Evolutionary conservation across 2,113 vertebrate species (phyloP).

Genomic region (Chloebia gouldiae): DNA sequence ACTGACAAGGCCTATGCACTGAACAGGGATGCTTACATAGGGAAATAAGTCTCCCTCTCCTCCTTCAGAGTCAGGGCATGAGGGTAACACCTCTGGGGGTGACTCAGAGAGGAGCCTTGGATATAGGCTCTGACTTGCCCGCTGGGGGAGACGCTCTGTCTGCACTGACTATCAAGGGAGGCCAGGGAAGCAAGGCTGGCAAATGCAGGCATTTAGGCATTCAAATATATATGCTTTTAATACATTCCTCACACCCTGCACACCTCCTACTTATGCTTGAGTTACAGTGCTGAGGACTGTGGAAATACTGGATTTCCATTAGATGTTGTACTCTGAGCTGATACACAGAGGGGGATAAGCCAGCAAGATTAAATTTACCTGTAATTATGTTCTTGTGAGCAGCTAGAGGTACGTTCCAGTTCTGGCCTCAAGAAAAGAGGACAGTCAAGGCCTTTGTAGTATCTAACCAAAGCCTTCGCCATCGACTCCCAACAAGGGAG

Average conservation of each 20-base stretch:
- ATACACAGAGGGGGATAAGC: background rate
- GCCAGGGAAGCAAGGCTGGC: background rate
- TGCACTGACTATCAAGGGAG: background rate
- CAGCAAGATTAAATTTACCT: background rate
- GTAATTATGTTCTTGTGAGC: background rate
- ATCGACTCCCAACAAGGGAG: background rate
- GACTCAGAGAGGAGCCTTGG: slow-evolving; percentile 27
- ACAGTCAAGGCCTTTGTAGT: background rate
- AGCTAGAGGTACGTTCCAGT: background rate
- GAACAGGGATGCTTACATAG: background rate
- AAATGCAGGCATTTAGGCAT: background rate
- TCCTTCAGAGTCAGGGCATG: background rate
- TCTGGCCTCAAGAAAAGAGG: background rate
- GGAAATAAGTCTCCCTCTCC: background rate
- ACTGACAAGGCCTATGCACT: background rate
- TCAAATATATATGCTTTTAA: slow-evolving; percentile 2
- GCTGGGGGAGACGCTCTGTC: slow-evolving; percentile 19
- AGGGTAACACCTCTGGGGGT: background rate
- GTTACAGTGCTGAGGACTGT: background rate
- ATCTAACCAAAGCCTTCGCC: background rate
- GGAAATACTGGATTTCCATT: background rate
- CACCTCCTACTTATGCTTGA: background rate
- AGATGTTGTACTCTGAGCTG: background rate
- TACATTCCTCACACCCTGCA: background rate
- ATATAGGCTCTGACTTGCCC: background rate